Evolutionary conservation across 2,113 vertebrate genomes (phyloP), one percentile per base, ranked within the genome.

Genomic region (Rana temporaria): DNA sequence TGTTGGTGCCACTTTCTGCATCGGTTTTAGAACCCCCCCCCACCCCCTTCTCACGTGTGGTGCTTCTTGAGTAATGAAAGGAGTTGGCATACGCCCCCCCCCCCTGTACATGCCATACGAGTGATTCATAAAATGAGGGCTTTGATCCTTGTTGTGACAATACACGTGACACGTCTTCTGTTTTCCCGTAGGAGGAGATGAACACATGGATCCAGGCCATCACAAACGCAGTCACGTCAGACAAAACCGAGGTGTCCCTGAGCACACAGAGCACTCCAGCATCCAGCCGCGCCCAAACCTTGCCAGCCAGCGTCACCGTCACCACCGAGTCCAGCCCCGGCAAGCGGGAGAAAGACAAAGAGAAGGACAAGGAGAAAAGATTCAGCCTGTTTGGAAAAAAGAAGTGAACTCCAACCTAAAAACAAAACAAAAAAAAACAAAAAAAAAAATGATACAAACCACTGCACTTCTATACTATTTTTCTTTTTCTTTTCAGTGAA

Each of bases 311-410:
- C 62, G 94, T 96, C 85, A 94, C 94, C 70, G 90, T 97, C 79
- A 92, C 95, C 87, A 95, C 92, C 64, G 97, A 98, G 88, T 97
- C 96, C 79, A 98, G 97, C 90, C 96, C 96, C 8, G 96, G 96
- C 78, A 97, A 96, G 90, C 90, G 95, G 72, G 94, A 95, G 87
- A 98, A 98, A 86, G 96, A 98, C 88, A 99, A 98, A 90, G 97
- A 99, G 87, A 91, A 92, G 79, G 90, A 91, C 89, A 96, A 97
- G 85, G 98, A 98, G 90, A 99, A 99, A 87, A 93, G 98, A 86
- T 99, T 99, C 92, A 98, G 96, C 87, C 94, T 99, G 85, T 99
- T 99, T 90, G 96, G 97, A 91, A 99, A 99, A 91, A 99, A 98
- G 93, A 99, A 99, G 85, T 96, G 95, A 95, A 95, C 93, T 90